Evolutionary conservation across 2,888 invertebrate genomes (phyloP).

Genomic region (Odontothrips loti): DNA sequence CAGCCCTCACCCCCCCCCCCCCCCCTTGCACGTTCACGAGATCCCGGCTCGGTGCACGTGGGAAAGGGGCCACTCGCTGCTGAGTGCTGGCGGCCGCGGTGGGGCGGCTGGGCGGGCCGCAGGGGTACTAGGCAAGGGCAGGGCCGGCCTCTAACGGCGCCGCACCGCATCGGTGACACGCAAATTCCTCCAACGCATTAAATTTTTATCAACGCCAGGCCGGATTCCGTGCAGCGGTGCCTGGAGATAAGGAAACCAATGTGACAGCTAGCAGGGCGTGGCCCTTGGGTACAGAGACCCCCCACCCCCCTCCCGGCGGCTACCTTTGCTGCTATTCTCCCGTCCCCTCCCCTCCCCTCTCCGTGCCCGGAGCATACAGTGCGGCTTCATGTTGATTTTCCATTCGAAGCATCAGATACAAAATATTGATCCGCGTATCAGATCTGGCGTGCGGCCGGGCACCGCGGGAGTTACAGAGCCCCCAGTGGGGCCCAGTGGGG

Average conservation of each 20-base stretch:
- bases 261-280: background rate
- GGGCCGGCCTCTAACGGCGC: background rate
- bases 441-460: background rate
- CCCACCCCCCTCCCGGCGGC: background rate
- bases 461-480: background rate
- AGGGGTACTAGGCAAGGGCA: background rate
- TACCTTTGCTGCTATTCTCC: background rate
- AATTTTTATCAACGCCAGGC: constrained; percentile 12
- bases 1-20: background rate
- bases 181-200: background rate
- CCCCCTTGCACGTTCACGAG: background rate
- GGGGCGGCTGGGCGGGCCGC: background rate
- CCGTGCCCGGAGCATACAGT: background rate
- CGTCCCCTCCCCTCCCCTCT: background rate
- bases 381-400: too few relatives aligned
- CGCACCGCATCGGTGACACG: background rate
- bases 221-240: background rate
- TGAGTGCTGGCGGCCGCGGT: background rate
- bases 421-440: background rate
- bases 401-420: too few relatives aligned
- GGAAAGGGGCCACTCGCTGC: background rate
- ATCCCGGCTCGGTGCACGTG: background rate
- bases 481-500: too few relatives aligned
- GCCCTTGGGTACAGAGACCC: background rate
- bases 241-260: background rate